Conservation (phyloP, 2,888 invertebrate species). For the Heliconius aoede region DNA sequence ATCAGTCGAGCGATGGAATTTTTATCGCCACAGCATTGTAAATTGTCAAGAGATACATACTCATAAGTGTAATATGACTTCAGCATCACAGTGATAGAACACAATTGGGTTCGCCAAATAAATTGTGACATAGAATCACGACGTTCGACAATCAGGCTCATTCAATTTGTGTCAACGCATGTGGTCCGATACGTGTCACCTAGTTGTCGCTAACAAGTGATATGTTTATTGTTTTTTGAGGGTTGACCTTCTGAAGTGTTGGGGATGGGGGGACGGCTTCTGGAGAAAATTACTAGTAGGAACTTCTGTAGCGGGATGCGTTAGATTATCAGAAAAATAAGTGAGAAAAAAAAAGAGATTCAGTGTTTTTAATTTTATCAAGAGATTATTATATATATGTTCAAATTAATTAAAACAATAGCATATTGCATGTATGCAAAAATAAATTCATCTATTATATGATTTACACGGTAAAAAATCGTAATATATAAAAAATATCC, state of each 20-base stretch:
- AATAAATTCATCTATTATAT: too few relatives aligned
- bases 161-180: constrained; percentile 50
- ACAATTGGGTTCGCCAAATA: constrained; percentile 37
- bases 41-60: background rate
- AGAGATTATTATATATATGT: too few relatives aligned
- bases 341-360: too few relatives aligned
- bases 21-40: background rate
- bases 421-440: too few relatives aligned
- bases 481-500: too few relatives aligned
- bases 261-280: too few relatives aligned
- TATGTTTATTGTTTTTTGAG: constrained; percentile 5
- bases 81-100: constrained; percentile 10
- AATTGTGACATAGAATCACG: constrained; percentile 43
- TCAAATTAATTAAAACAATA: too few relatives aligned
- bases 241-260: background rate
- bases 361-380: too few relatives aligned
- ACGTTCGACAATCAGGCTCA: constrained; percentile 44
- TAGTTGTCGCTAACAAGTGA: constrained; percentile 42
- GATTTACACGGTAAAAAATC: too few relatives aligned
- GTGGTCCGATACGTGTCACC: constrained; percentile 49
- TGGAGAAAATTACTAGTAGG: too few relatives aligned
- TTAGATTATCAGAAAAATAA: too few relatives aligned
- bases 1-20: background rate
- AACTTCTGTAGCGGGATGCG: too few relatives aligned
- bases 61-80: constrained; percentile 10